Evolutionary conservation across 1,140 invertebrate species (phyloP), one percentile per base, ranked within the genome.

Genomic region (Drosophila malerkotliana): DNA sequence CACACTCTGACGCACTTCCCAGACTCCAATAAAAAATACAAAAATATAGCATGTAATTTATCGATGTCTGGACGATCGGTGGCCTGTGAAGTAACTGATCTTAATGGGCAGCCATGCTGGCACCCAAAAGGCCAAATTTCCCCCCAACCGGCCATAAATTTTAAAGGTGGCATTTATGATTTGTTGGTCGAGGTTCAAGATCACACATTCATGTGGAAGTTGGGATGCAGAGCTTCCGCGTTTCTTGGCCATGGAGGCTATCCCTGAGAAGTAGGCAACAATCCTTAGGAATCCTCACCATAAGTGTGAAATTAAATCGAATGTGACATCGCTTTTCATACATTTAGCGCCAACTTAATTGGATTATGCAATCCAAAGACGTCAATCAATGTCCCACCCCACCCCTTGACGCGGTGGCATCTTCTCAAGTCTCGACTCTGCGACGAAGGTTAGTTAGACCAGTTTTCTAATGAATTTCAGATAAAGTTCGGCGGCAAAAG

Each of bases 381-480:
- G 71, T 74, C 71, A 74, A 74, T 74, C 71, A 75, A 64, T 57
- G 39, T 30, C 47, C 34, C 41, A 24, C 4, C 45, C 41, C 10
- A 7, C 37, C 32, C 34, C 48, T 55, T 18, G 55, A 4, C 28
- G 34, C 24, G 18, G 60, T 55, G 60, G 69, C 72, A 66, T 56
- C 63, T 77, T 69, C 52, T 58, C 53, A 39, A 44, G 44, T 10
- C 55, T 45, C 68, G 82, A 44, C 41, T 44, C 41, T 3, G 14
- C 15, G 2, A 44, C 15, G 41, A 85, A 85, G 82, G 82, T 85
- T 85, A 78, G 48, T 72, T 59, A 55, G 74, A 82, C 83, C 66
- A 85, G 82, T 79, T 85, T 87, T 78, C 62, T 78, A 85, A 82
- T 87, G 60, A 78, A 87, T 67, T 82, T 85, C 47, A 85, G 62